Evolutionary conservation across 2,888 invertebrate genomes (phyloP), one percentile per base, ranked within the genome.

Genomic region (Aphodius sticticus): DNA sequence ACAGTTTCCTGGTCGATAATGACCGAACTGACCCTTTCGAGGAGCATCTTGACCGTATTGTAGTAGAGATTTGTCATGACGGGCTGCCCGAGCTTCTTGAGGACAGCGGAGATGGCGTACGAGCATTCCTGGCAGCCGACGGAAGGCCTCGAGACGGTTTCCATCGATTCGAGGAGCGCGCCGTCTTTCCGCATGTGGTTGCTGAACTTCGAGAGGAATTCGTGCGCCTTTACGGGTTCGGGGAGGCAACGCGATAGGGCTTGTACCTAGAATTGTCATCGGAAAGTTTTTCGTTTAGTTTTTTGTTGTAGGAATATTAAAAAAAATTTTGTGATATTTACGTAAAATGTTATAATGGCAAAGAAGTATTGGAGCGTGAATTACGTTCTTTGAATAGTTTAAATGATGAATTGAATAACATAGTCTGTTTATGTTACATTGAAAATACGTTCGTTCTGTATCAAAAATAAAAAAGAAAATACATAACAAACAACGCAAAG

Each of bases 41-140:
- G 90, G 75, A 99, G 89, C 94, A 97, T 97, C 91, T 99, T 99
- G 70, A 99, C 96, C 0, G 97, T 97, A 88, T 97, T 97, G 90
- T 98, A 98, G 89, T 98, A 97, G 69, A 97, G 90, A 90, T 98
- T 98, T 2, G 97, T 97, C 95, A 97, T 97, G 3, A 97, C 95
- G 0, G 97, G 97, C 86, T 96, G 95, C 0, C 98, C 99, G 3
- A 99, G 91, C 88, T 97, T 98, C 89, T 98, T 97, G 78, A 99
- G 91, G 9, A 98, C 95, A 82, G 92, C 93, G 81, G 94, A 94
- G 87, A 97, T 97, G 69, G 95, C 95, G 83, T 97, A 96, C n/a
- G 97, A 96, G 86, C 98, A 98, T 84, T 97, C 96, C 87, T 96
- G 96, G 86, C 98, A 98, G 81, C 95, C 95, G n/a, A 96, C 97